Evolutionary conservation across 1,140 invertebrate genomes (phyloP).

Genomic region (Eciton burchellii): DNA sequence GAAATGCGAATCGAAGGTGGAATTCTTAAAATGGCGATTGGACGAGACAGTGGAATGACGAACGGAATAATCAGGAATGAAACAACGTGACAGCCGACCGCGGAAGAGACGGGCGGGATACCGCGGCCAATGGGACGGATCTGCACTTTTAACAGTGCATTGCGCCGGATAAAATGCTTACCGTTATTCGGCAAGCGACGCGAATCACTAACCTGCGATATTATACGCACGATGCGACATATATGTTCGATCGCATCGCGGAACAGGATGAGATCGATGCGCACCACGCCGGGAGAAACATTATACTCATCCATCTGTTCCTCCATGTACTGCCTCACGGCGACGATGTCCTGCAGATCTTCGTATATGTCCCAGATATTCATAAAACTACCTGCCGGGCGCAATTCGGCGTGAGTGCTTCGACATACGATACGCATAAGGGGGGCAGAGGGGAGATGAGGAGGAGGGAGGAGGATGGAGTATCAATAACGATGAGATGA

Average conservation of each 20-base stretch:
- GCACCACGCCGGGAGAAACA: conserved; percentile 89
- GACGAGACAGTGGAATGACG: no score
- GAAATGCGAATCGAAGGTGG: no score
- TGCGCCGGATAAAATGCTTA: conserved; percentile 8
- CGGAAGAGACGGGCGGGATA: no score
- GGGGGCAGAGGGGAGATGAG: no score
- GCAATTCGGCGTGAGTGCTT: conserved; percentile 7
- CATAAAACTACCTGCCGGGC: conserved; percentile 88
- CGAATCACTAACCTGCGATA: conserved; percentile 88
- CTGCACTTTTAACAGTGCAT: conserved; percentile 5
- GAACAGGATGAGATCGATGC: conserved; percentile 93
- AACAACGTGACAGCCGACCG: no score
- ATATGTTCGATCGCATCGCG: conserved; percentile 94
- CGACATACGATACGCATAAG: no score
- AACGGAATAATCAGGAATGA: no score
- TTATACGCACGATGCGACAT: conserved; percentile 91
- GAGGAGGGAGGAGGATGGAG: no score
- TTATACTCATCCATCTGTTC: conserved; percentile 93
- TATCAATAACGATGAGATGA: no score
- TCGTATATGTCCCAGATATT: conserved; percentile 92
- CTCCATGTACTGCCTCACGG: conserved; percentile 88
- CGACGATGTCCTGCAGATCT: conserved; percentile 89
- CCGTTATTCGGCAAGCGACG: neutral
- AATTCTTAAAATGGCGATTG: no score
- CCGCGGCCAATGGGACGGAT: neutral